These are phyloP conservation scores for Enteromius mattozi DNA, from an alignment of 2,797 vertebrate species.

Conservation along the genomic window DNA sequence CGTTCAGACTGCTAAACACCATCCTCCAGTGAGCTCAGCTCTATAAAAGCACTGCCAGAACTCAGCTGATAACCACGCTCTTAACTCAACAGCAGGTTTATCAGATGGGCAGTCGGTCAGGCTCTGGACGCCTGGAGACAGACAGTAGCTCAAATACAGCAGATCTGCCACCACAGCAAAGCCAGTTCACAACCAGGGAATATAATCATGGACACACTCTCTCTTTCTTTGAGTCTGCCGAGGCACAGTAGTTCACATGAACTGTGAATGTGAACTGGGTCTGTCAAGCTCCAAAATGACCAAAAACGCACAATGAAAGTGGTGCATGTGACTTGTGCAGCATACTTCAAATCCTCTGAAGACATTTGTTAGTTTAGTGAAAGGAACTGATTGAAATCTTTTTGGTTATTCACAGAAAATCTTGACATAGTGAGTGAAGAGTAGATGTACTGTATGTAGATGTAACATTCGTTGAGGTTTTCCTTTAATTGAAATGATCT, in stretches of 20 bases:
- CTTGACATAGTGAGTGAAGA: neutral
- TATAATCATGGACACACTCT: neutral
- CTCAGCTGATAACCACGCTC: constrained; percentile 54
- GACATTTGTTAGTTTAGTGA: neutral
- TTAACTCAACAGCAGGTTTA: constrained; percentile 55
- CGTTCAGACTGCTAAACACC: constrained; percentile 33
- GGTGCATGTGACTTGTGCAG: neutral
- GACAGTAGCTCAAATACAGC: constrained; percentile 33
- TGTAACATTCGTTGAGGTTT: neutral
- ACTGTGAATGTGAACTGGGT: neutral
- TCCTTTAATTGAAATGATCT: neutral
- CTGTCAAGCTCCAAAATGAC: neutral
- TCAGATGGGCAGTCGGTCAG: constrained; percentile 58
- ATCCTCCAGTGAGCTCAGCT: constrained; percentile 22
- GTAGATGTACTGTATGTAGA: neutral
- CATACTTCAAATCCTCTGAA: neutral
- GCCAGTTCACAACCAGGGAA: neutral
- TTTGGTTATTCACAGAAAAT: neutral
- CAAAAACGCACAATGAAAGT: neutral
- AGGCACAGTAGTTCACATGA: neutral
- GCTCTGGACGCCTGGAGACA: constrained; percentile 29
- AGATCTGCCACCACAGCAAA: constrained; percentile 23
- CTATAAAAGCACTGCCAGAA: constrained; percentile 46
- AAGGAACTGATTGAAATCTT: neutral
- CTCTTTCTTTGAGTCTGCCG: neutral